Evolutionary conservation across 2,888 invertebrate species (phyloP).

Genomic region (Coremacera marginata): DNA sequence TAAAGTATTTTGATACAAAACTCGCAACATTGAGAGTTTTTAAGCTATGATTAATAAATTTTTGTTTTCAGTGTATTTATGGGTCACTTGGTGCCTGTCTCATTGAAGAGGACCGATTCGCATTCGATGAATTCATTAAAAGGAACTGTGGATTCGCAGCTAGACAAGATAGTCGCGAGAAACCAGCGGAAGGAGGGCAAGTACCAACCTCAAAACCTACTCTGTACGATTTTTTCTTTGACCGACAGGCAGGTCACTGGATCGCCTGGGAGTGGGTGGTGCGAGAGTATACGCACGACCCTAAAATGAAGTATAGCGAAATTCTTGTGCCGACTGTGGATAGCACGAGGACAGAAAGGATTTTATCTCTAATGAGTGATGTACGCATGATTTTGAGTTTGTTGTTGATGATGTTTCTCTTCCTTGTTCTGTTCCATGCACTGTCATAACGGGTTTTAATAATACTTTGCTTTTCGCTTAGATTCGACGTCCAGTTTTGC

Average conservation of each 20-base stretch:
- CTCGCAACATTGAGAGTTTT: too few relatives aligned
- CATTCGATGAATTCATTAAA: conserved; percentile 86
- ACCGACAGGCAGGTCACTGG: conserved; percentile 78
- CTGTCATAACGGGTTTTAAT: conserved; percentile 5
- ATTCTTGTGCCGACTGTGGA: conserved; percentile 93
- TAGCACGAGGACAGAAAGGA: conserved; percentile 84
- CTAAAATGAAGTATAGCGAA: conserved; percentile 79
- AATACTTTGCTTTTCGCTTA: conserved; percentile 53
- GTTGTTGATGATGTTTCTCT: too few relatives aligned
- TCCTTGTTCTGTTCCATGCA: too few relatives aligned
- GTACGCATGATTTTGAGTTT: conserved; percentile 66
- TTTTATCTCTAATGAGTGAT: conserved; percentile 82
- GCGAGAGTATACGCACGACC: conserved; percentile 81
- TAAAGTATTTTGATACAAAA: too few relatives aligned
- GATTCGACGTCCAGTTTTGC: conserved; percentile 82
- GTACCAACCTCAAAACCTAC: conserved; percentile 79
- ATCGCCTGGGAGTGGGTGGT: conserved; percentile 88
- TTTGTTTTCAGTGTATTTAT: conserved; percentile 76
- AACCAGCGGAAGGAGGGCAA: conserved; percentile 78
- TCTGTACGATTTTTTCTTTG: conserved; percentile 86
- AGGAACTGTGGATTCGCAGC: conserved; percentile 75
- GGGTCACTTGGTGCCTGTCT: conserved; percentile 88
- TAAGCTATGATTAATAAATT: not conserved
- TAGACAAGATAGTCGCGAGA: conserved; percentile 75
- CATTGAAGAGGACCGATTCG: conserved; percentile 75